Evolutionary conservation across 64 coral and sea anemone genomes (phyloP).

Genomic region (Hydrozoanthus tunicans): DNA sequence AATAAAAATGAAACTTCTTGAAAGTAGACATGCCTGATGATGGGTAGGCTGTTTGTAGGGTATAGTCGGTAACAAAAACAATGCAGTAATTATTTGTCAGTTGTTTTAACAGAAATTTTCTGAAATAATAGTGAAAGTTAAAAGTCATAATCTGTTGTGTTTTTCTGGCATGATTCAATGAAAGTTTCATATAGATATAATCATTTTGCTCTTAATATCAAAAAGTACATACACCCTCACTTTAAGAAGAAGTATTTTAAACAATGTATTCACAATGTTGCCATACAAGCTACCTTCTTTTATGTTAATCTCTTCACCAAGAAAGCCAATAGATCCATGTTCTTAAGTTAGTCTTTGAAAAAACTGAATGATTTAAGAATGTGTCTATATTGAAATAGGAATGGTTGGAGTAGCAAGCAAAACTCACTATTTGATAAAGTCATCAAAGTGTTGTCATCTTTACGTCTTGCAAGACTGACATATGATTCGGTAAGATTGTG

Average conservation of each 20-base stretch:
- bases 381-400: slow-evolving; percentile 40
- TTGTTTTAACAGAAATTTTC: slow-evolving; percentile 5
- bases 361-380: too few species aligned
- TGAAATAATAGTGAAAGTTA: slow-evolving; percentile 6
- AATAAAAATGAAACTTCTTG: background rate
- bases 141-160: slow-evolving; percentile 1
- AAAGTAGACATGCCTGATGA: slow-evolving; percentile 10
- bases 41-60: slow-evolving; percentile 3
- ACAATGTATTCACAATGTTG: too few species aligned
- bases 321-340: too few species aligned
- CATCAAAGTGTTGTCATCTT: slow-evolving; percentile 86
- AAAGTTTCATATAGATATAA: slow-evolving; percentile 7
- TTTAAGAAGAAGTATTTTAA: too few species aligned
- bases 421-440: slow-evolving; percentile 94
- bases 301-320: too few species aligned
- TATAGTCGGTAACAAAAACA: slow-evolving; percentile 5
- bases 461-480: slow-evolving; percentile 88
- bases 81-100: slow-evolving; percentile 10
- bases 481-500: slow-evolving; percentile 83
- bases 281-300: too few species aligned
- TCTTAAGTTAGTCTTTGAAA: too few species aligned
- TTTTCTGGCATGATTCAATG: slow-evolving; percentile 3
- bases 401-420: slow-evolving; percentile 88
- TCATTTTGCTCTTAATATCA: background rate
- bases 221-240: too few species aligned